Evolutionary conservation across 2,888 invertebrate species (phyloP).

Genomic region (Tuberolachnus salignus): DNA sequence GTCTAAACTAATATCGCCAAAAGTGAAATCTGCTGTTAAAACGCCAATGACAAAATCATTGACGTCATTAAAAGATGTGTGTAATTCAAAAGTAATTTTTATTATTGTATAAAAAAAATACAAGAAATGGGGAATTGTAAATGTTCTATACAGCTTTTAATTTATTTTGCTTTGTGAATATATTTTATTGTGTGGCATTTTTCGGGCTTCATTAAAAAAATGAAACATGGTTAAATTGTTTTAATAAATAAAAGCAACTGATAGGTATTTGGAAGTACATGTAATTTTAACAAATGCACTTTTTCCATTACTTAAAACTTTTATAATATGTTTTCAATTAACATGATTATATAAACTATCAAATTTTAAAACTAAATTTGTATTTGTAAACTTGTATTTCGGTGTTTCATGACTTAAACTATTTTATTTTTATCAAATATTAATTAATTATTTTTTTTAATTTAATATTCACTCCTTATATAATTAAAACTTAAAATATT

Average conservation of each 20-base stretch:
- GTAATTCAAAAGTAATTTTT: slow-evolving; percentile 50
- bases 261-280: not conserved
- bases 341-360: not conserved
- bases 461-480: not conserved
- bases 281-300: not conserved
- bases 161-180: slow-evolving; percentile 36
- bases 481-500: not conserved
- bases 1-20: slow-evolving; percentile 55
- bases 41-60: slow-evolving; percentile 57
- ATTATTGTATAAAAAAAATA: slow-evolving; percentile 37
- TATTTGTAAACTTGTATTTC: not conserved
- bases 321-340: not conserved
- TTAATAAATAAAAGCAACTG: not conserved
- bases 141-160: slow-evolving; percentile 42
- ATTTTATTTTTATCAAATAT: not conserved
- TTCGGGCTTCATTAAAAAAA: not conserved
- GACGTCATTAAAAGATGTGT: slow-evolving; percentile 51
- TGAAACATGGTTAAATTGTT: not conserved
- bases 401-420: too few relatives aligned
- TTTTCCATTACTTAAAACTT: slow-evolving; percentile 5
- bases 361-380: not conserved
- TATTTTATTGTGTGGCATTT: slow-evolving; percentile 7
- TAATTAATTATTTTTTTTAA: not conserved
- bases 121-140: slow-evolving; percentile 17
- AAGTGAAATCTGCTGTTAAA: slow-evolving; percentile 57